phyloP scores from a whole-genome alignment of 2,888 invertebrate genomes.

The Melolontha melolontha region DNA sequence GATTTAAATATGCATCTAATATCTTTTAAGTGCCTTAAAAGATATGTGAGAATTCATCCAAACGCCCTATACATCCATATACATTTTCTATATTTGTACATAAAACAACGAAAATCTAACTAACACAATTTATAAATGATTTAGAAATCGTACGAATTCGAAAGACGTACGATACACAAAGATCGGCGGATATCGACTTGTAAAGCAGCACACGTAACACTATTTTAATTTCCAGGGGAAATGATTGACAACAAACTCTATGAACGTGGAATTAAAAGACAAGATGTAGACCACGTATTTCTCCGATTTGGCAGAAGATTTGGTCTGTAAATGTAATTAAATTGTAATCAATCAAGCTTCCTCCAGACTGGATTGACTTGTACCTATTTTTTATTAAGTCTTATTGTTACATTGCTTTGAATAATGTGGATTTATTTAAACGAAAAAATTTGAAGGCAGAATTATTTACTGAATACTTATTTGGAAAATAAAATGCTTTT shows the following conservation, averaged over 20 bases:
- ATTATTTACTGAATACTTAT: neutral
- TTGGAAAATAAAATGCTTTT: too few species aligned
- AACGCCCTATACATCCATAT: too few species aligned
- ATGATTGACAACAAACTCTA: constrained; percentile 58
- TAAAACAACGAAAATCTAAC: too few species aligned
- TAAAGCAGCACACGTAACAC: neutral
- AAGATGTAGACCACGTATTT: constrained; percentile 92
- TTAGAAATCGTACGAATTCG: too few species aligned
- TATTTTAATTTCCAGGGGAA: constrained; percentile 46
- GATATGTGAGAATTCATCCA: too few species aligned
- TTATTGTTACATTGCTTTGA: neutral
- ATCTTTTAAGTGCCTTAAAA: too few species aligned
- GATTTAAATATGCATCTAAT: too few species aligned
- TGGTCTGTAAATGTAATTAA: constrained; percentile 38
- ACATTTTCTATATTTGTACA: too few species aligned
- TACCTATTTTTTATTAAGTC: constrained; percentile 12
- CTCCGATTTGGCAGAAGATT: constrained; percentile 83
- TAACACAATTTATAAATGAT: too few species aligned
- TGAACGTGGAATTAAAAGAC: constrained; percentile 82
- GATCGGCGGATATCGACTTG: constrained; percentile 1
- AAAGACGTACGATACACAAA: too few species aligned
- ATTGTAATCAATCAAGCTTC: constrained; percentile 42
- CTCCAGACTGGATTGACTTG: constrained; percentile 11
- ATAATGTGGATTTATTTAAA: too few species aligned
- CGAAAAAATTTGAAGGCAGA: neutral